Base-by-base conservation (phyloP, 2,113 vertebrate genomes). In the Zosterops hypoxanthus region DNA sequence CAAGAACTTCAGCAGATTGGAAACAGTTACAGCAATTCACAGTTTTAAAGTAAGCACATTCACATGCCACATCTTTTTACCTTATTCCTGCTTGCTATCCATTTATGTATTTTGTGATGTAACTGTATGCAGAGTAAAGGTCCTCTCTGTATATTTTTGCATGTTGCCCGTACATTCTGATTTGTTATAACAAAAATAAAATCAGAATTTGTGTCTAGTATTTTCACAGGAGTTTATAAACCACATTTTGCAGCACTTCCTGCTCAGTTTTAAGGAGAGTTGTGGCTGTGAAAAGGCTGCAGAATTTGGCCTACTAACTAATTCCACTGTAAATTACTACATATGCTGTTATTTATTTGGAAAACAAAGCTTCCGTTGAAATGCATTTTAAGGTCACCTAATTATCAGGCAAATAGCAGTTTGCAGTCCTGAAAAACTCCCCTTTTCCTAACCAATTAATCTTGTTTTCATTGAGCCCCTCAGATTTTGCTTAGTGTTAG, bases 291-390 rank as follows among this genome's bases (percentile, higher is more conserved):
- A 33, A 76, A 76, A 65, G 13, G 52, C 9, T 77, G 33, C 14
- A 52, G 47, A 18, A 77, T 47, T 52, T 28, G 75, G 52, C 86
- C 68, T 68, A 46, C 69, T 76, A 76, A 41, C 11, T 49, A 83
- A 71, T 46, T 75, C 36, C 44, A 56, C 12, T 53, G 46, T 61
- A 83, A 81, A 68, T 33, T 42, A 34, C 22, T 41, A 77, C 1
- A 3, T 29, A 24, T 24, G 46, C 29, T 80, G 33, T 66, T 80
- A 81, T 71, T 88, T 86, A 75, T n/a, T 42, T 26, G 31, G 34
- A 68, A 92, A 95, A 90, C 44, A 92, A 94, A 92, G 31, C n/a
- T 78, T 82, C 33, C 21, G 17, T 94, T 73, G 28, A 81, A 88
- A 65, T 24, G 23, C 12, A 55, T 77, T 88, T 91, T 80, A 91